Conservation (phyloP, 2,888 invertebrate species). For the Eupelmus urozonus region DNA sequence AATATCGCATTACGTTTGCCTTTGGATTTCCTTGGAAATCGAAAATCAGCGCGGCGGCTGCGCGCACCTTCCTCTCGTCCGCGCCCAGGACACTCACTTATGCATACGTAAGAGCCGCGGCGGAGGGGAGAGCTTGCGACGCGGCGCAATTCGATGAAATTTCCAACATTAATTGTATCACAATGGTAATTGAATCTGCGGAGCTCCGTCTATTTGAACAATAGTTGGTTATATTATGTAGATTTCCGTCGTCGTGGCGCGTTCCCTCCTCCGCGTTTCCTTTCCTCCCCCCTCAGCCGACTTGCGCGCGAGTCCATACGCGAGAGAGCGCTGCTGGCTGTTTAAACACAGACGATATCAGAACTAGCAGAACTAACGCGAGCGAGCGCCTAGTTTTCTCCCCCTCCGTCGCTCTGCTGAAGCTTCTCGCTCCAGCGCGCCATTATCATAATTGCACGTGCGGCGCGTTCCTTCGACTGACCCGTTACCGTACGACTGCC, state of each 20-base stretch:
- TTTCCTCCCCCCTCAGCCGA: slow-evolving; percentile 52
- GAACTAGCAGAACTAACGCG: slow-evolving; percentile 72
- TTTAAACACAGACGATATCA: slow-evolving; percentile 77
- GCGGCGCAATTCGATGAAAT: slow-evolving; percentile 77
- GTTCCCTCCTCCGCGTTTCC: slow-evolving; percentile 56
- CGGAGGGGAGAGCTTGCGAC: slow-evolving; percentile 7
- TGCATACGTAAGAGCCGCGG: slow-evolving; percentile 76
- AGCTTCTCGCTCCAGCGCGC: slow-evolving; percentile 64
- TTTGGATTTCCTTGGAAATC: slow-evolving; percentile 59
- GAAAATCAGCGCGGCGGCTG: slow-evolving; percentile 52
- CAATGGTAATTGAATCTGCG: slow-evolving; percentile 78
- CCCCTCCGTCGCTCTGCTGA: neutral
- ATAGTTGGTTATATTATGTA: slow-evolving; percentile 78
- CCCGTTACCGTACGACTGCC: slow-evolving; percentile 42
- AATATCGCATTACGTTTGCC: slow-evolving; percentile 57
- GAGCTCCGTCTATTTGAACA: slow-evolving; percentile 78
- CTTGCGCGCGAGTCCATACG: slow-evolving; percentile 59
- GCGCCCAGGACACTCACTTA: slow-evolving; percentile 70
- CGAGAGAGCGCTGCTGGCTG: slow-evolving; percentile 72
- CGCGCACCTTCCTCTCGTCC: neutral
- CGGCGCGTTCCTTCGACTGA: slow-evolving; percentile 61
- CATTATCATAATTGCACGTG: slow-evolving; percentile 76
- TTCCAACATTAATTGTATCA: slow-evolving; percentile 78
- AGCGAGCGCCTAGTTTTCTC: slow-evolving; percentile 65
- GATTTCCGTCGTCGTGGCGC: slow-evolving; percentile 74